Conservation (phyloP, 2,797 vertebrate species). For the Cuniculus paca region DNA sequence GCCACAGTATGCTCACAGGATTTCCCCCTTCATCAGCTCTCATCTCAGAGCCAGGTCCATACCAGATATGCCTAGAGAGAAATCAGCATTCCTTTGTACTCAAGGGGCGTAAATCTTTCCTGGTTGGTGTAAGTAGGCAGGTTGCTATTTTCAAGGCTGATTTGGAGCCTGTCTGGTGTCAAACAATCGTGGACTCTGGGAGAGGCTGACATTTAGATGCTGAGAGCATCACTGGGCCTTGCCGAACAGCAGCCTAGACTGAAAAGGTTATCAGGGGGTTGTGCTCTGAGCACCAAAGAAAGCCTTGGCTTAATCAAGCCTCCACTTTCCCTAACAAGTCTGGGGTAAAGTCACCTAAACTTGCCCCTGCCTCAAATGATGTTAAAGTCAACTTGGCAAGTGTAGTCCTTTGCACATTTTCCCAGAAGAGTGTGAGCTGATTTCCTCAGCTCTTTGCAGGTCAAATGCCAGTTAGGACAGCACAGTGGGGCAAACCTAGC, state of each 20-base stretch:
- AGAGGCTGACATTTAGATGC: constrained; percentile 83
- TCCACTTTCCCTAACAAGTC: not conserved
- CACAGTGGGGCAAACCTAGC: not conserved
- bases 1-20: too few species aligned
- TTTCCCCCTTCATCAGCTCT: not conserved
- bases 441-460: not conserved
- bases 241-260: constrained; percentile 79
- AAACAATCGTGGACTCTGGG: constrained; percentile 74
- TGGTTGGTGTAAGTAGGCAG: not conserved
- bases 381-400: not conserved
- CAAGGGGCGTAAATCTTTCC: not conserved
- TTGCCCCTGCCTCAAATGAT: not conserved
- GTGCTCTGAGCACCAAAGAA: constrained; percentile 69
- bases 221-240: constrained; percentile 76
- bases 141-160: constrained; percentile 72
- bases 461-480: not conserved
- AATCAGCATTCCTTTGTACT: not conserved
- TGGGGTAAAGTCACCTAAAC: not conserved
- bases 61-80: not conserved
- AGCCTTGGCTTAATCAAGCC: not conserved
- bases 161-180: constrained; percentile 75
- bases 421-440: not conserved
- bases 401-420: not conserved
- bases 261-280: constrained; percentile 73
- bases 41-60: not conserved